Evolutionary conservation across 2,113 vertebrate species (phyloP), one percentile per base, ranked within the genome.

Genomic region (Coregonus clupeaformis): DNA sequence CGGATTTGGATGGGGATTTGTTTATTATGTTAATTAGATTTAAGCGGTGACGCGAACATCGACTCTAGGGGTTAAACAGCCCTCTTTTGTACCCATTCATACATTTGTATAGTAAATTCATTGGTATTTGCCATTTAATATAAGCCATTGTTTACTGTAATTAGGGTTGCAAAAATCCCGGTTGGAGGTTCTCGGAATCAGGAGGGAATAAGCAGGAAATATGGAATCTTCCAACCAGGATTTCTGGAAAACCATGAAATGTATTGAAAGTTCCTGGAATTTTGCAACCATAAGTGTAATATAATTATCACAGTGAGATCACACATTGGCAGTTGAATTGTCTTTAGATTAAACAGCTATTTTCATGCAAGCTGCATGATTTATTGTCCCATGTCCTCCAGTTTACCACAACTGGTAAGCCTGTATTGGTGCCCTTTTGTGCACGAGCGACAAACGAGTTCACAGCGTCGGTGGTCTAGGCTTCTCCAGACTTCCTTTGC

Each of bases 391-490:
- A 22, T 13, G 66, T 67, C 24, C 36, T 67, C 24, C 59, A 47
- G 66, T 81, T 73, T 36, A 82, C 75, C 80, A 79, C 76, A 63
- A 75, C 72, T 72, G 24, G 52, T 74, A 24, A 47, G 77, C 68
- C 72, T 66, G 55, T 72, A 81, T 81, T 14, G n/a, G 49, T 87
- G 82, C 84, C 77, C 86, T 87, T 87, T 87, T 83, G 86, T 89
- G 74, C 76, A 63, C 57, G 57, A 60, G 77, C 83, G 84, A 90
- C 84, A 88, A 89, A 89, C 80, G 86, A 80, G 89, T 91, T 92
- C 87, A 86, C 24, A 84, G 85, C 71, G 79, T 77, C 79, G 85
- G 83, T 86, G 84, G 89, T 91, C 80, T 72, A 75, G 84, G 82
- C 82, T 88, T 86, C 74, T 84, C 80, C 57, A 77, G 82, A 81